Conservation (phyloP, 2,113 vertebrate genomes). For the Athene cunicularia region DNA sequence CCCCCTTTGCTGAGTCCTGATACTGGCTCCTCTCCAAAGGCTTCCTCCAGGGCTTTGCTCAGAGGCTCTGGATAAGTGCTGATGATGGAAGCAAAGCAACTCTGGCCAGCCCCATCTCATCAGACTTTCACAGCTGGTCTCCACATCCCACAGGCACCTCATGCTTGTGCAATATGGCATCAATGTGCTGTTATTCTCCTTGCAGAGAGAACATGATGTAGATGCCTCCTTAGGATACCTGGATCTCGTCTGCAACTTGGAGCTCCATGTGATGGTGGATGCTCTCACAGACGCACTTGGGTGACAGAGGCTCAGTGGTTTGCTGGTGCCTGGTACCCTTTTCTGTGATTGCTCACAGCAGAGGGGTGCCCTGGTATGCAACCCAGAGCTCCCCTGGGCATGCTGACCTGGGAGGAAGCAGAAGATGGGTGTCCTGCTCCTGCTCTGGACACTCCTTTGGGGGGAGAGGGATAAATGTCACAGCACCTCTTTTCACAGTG, state of each 20-base stretch:
- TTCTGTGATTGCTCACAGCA: accelerated
- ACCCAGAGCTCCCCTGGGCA: background rate
- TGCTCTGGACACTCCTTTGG: background rate
- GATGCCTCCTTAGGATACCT: background rate
- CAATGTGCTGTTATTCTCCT: background rate
- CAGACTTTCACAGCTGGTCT: background rate
- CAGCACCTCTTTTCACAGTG: background rate
- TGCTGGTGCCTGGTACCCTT: background rate
- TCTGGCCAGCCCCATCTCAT: background rate
- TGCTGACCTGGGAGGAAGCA: background rate
- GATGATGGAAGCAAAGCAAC: background rate
- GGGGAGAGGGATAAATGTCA: accelerated
- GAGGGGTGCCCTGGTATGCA: background rate
- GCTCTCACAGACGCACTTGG: background rate
- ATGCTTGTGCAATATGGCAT: background rate
- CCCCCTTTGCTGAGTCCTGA: background rate
- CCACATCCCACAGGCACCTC: background rate
- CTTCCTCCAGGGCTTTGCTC: background rate
- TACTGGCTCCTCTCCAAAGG: background rate
- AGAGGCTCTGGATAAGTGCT: background rate
- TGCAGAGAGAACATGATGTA: background rate
- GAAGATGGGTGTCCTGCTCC: background rate
- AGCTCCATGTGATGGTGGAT: background rate
- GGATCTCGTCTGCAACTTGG: background rate
- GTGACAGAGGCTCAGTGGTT: background rate